Evolutionary conservation across 2,888 invertebrate species (phyloP), one percentile per base, ranked within the genome.

Genomic region (Drosophila eohydei): DNA sequence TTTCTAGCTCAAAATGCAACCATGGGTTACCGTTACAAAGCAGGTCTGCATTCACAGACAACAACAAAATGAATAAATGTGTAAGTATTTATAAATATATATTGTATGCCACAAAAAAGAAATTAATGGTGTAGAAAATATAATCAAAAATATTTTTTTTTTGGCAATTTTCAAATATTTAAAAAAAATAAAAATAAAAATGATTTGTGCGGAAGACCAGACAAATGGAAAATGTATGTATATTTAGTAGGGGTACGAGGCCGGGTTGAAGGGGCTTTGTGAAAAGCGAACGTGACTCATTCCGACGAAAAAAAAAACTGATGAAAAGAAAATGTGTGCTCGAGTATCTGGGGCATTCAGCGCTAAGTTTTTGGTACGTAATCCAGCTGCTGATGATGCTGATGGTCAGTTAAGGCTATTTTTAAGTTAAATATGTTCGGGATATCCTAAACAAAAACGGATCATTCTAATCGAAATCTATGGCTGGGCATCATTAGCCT

Each of bases 291-390:
- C 40, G 38, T 76, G 76, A 77, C 69, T 77, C 76, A 77, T 77
- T n/a, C 54, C 56, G 46, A 11, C 38, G 41, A 26, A n/a, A 48
- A 28, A 50, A 38, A 26, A 14, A n/a, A 14, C 48, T 54, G 16
- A 32, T 40, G 30, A 9, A 30, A 34, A 59, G 36, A 63, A 63
- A 66, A 61, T 58, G 48, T 74, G 46, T 79, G 75, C 51, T 46
- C 58, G 46, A 68, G 74, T 77, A 77, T 77, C 80, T 78, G 71
- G 71, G 80, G 63, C 78, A 75, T 56, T 70, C 44, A 48, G 48
- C 60, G 57, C 28, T 34, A 28, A 52, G 63, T 64, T 66, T 55
- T 51, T 69, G 71, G 80, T 71, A 80, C 78, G 76, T 75, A 79
- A 77, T 77, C 77, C 77, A 77, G 80, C 66, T 44, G 38, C 34